Percentiles rank a stretch among this genome's conserved stretches.
Conservation (phyloP, 2,797 vertebrate genomes). For the Periophthalmus magnuspinnatus region DNA sequence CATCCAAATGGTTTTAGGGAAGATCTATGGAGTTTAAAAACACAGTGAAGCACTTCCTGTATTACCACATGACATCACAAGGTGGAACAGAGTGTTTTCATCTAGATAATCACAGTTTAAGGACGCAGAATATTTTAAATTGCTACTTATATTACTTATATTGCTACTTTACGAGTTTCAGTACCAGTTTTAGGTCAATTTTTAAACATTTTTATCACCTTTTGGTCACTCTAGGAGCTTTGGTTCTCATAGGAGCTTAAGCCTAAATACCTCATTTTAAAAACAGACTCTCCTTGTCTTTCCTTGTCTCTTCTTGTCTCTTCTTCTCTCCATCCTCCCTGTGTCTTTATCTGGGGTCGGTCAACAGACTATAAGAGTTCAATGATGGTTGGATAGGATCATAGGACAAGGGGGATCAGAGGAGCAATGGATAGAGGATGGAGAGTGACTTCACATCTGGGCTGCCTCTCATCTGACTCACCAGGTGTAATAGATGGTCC, state of each 20-base stretch:
- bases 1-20: too few species aligned
- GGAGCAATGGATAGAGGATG: not conserved
- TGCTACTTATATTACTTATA: too few species aligned
- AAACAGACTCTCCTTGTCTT: conserved; percentile 30
- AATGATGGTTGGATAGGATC: conserved; percentile 34
- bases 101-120: too few species aligned
- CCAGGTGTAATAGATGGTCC: conserved; percentile 51
- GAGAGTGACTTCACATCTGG: conserved; percentile 24
- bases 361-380: conserved; percentile 49
- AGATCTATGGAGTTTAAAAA: too few species aligned
- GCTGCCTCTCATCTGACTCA: conserved; percentile 44
- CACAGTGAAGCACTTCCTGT: too few species aligned
- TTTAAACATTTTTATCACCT: too few species aligned
- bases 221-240: too few species aligned
- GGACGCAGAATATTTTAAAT: too few species aligned
- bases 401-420: conserved; percentile 13
- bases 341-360: conserved; percentile 54
- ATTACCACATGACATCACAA: too few species aligned
- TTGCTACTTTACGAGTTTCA: not conserved
- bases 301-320: conserved; percentile 22
- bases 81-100: too few species aligned
- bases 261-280: not conserved
- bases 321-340: conserved; percentile 40
- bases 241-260: not conserved
- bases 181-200: not conserved